Evolutionary conservation across 2,888 invertebrate species (phyloP), one percentile per base, ranked within the genome.

Genomic region (Chrysopilus asiliformis): DNA sequence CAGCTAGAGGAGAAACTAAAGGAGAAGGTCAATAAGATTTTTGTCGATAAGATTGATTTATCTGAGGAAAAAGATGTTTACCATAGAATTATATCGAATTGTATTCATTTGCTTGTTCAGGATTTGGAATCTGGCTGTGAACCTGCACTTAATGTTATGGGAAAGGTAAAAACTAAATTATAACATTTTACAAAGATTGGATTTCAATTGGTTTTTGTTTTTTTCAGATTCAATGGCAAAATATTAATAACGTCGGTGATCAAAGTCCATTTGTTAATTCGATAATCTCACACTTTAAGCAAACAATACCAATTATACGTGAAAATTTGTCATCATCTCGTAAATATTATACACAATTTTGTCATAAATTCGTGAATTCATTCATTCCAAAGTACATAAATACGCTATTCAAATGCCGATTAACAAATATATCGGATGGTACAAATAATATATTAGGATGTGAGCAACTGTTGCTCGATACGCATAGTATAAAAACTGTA

Each of bases 341-440:
- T 33, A 97, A 97, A 65, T 97, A 97, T 58, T 98, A 95, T 64
- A 95, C 94, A 0, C 94, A 98, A 55, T 86, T 97, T 56, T 98
- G 97, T 57, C 83, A 93, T 15, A 83, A 94, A 53, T 95, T 97
- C 66, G 93, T 86, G 2, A 91, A 87, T 50, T 79, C 86, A 0
- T 94, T 98, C 55, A 93, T 95, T 56, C 87, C 90, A 2, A 95
- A 94, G 58, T 90, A 91, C 54, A 78, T 93, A 12, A 85, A 84
- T 44, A 83, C 83, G 44, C 68, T 95, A 6, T 93, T 85, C 59
- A 89, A 87, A 50, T 91, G 91, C 49, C 87, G 89, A 2, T 33
- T 32, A 19, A 39, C 34, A 4, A 41, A 36, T 29, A 32, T 35
- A 14, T 35, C 39, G 4, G 41, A 43, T 16, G 40, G 34, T 14